Evolutionary conservation across 2,113 vertebrate species (phyloP).

Genomic region (Eretmochelys imbricata): DNA sequence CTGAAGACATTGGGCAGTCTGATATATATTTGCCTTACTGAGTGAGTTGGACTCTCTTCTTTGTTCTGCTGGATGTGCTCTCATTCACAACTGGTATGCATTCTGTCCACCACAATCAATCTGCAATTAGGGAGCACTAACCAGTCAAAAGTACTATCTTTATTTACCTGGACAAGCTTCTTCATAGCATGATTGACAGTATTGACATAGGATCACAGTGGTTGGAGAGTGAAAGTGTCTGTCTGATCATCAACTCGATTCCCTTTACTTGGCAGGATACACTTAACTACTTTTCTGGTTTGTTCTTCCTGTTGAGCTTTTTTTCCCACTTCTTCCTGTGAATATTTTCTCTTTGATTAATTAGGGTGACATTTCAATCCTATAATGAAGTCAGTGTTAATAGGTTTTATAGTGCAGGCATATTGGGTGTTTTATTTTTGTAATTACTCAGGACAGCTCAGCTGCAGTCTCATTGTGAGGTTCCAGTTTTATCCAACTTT

Average conservation of each 20-base stretch:
- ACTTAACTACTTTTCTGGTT: not conserved
- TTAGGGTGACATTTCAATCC: not conserved
- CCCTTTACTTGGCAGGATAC: not conserved
- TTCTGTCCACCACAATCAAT: not conserved
- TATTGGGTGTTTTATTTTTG: not conserved
- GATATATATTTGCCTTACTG: not conserved
- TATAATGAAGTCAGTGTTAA: not conserved
- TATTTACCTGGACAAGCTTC: not conserved
- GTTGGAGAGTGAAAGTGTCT: not conserved
- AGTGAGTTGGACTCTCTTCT: not conserved
- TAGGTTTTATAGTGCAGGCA: not conserved
- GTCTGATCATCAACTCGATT: not conserved
- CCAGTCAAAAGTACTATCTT: not conserved
- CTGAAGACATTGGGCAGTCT: not conserved
- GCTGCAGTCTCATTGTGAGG: not conserved
- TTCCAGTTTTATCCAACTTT: not conserved
- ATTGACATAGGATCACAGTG: not conserved
- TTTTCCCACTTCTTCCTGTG: not conserved
- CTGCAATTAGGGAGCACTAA: not conserved
- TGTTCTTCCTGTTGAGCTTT: not conserved
- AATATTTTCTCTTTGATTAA: not conserved
- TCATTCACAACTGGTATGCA: not conserved
- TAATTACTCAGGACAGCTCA: not conserved
- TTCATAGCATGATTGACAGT: not conserved
- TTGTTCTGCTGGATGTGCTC: not conserved